Evolutionary conservation across 2,888 invertebrate genomes (phyloP).

Genomic region (Cephonodes hylas): DNA sequence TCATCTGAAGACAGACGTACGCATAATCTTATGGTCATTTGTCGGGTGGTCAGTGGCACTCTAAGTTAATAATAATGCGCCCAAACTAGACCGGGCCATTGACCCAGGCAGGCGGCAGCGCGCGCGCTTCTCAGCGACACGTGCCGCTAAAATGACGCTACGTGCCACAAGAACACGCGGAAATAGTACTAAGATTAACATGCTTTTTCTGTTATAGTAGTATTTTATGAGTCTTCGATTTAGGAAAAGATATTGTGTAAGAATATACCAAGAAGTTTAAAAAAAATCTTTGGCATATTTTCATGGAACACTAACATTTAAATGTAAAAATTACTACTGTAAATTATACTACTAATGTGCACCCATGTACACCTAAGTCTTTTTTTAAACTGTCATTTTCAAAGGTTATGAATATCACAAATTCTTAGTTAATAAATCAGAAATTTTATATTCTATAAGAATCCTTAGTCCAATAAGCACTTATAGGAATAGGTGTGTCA

Average conservation of each 20-base stretch:
- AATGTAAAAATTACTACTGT: too few species aligned
- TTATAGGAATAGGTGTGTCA: neutral
- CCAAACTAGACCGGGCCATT: slow-evolving; percentile 80
- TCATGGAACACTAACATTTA: too few species aligned
- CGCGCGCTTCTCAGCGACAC: slow-evolving; percentile 52
- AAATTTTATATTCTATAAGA: neutral
- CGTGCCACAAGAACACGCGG: slow-evolving; percentile 16
- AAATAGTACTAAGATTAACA: neutral
- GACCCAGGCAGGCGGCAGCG: slow-evolving; percentile 69
- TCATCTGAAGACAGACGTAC: slow-evolving; percentile 31
- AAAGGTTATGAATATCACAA: too few species aligned
- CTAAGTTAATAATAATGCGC: slow-evolving; percentile 77
- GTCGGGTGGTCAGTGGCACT: slow-evolving; percentile 58
- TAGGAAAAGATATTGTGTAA: too few species aligned
- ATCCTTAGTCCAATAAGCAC: neutral
- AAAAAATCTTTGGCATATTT: too few species aligned
- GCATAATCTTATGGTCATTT: slow-evolving; percentile 47
- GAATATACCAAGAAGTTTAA: too few species aligned
- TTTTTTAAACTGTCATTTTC: too few species aligned
- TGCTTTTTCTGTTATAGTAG: too few species aligned
- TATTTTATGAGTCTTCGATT: too few species aligned
- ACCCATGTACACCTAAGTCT: too few species aligned
- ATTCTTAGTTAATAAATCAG: neutral
- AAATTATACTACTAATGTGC: too few species aligned
- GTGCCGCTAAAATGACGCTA: slow-evolving; percentile 66